These are phyloP conservation scores for Epizoanthus fatuus DNA, from an alignment of 92 coral and sea anemone species.

Conservation along the genomic window DNA sequence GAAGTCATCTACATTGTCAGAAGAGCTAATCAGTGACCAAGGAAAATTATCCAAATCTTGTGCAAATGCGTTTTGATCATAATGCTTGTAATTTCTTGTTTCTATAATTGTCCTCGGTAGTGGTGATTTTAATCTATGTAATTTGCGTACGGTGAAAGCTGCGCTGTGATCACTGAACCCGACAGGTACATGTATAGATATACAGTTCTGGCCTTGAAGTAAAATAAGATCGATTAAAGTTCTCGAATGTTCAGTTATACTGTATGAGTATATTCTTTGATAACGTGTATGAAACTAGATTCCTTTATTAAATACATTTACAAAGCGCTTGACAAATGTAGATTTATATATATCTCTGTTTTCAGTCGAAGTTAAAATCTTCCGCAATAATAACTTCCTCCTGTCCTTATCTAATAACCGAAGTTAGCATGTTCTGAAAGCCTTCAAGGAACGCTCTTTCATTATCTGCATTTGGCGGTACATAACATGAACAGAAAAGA, in stretches of 20 bases:
- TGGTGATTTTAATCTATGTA: too few relatives aligned
- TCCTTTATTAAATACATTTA: constrained; percentile 13
- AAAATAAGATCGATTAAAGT: constrained; percentile 31
- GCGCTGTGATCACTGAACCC: constrained; percentile 64
- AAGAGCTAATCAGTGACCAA: constrained; percentile 33
- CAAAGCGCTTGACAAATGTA: constrained; percentile 35
- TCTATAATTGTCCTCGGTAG: background rate
- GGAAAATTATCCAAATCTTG: constrained; percentile 19
- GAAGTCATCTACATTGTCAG: constrained; percentile 34
- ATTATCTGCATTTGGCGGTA: constrained; percentile 59
- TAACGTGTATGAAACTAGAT: constrained; percentile 14
- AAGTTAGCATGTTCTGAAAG: constrained; percentile 37
- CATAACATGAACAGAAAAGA: constrained; percentile 57
- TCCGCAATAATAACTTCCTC: constrained; percentile 23
- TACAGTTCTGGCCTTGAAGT: constrained; percentile 28
- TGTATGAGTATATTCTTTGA: constrained; percentile 20
- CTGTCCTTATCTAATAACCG: constrained; percentile 11
- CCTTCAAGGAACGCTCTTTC: constrained; percentile 35
- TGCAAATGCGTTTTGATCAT: constrained; percentile 36
- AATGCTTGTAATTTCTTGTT: constrained; percentile 59
- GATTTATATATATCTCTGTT: constrained; percentile 34
- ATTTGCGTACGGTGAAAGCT: constrained; percentile 48
- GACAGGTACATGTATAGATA: constrained; percentile 28
- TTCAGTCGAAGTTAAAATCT: constrained; percentile 42
- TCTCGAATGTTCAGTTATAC: constrained; percentile 43